Percentiles rank a stretch among this genome's conserved stretches.
These are phyloP conservation scores for Cochlearius cochlearius DNA, from an alignment of 2,113 vertebrate genomes.

Conservation along the genomic window DNA sequence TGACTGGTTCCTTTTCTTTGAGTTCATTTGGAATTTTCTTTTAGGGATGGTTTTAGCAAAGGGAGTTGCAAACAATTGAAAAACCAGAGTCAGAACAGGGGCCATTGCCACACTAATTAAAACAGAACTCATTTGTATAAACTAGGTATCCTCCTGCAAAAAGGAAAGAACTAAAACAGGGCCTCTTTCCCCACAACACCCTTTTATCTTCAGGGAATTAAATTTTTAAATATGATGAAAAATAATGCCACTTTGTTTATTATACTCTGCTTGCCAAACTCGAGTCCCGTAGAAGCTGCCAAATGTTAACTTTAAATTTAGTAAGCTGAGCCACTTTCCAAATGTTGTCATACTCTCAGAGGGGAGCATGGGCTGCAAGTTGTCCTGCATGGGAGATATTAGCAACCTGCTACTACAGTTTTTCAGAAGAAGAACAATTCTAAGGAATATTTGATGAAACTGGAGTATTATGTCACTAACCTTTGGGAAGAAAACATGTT, in stretches of 20 bases:
- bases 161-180: neutral
- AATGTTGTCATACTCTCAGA: neutral
- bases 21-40: slow-evolving; percentile 27
- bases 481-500: neutral
- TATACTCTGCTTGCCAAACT: slow-evolving; percentile 21
- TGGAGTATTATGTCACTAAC: neutral
- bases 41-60: slow-evolving; percentile 19
- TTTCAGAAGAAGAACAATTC: neutral
- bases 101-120: neutral
- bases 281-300: neutral
- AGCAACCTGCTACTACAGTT: neutral
- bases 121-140: slow-evolving; percentile 35
- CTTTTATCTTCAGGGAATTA: slow-evolving; percentile 7
- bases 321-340: neutral
- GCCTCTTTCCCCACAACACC: neutral
- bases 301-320: slow-evolving; percentile 49
- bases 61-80: neutral
- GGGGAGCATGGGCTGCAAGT: neutral
- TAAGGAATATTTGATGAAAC: neutral
- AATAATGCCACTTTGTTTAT: slow-evolving; percentile 44
- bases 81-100: neutral
- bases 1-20: slow-evolving; percentile 21
- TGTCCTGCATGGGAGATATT: neutral
- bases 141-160: neutral
- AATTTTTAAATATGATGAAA: slow-evolving; percentile 58